These are phyloP conservation scores for Apodemia mormo DNA, from an alignment of 2,888 invertebrate genomes.

Conservation along the genomic window DNA sequence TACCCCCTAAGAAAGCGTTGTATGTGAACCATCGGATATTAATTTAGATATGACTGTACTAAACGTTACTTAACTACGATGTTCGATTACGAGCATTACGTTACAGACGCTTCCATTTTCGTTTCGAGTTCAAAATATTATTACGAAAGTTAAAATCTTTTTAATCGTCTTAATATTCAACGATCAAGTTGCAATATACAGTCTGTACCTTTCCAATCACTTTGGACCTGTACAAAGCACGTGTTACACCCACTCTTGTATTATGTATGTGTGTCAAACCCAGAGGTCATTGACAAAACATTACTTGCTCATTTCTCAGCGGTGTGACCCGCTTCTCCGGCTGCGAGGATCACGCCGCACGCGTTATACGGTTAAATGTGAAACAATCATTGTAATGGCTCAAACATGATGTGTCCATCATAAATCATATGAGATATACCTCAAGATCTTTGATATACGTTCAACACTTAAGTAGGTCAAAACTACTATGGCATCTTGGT, in stretches of 20 bases:
- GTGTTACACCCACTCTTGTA: not conserved
- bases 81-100: slow-evolving; percentile 5
- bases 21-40: too few species aligned
- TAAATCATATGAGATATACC: not conserved
- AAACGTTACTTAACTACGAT: not conserved
- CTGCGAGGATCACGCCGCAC: slow-evolving; percentile 10
- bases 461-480: too few species aligned
- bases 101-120: not conserved
- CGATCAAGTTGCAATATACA: not conserved
- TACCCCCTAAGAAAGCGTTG: too few species aligned
- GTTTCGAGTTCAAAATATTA: not conserved
- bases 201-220: not conserved
- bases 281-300: slow-evolving; percentile 15
- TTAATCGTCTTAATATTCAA: not conserved
- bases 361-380: slow-evolving; percentile 6
- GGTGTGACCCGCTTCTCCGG: not conserved
- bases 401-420: not conserved
- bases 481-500: too few species aligned
- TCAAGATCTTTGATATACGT: too few species aligned
- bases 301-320: slow-evolving; percentile 13
- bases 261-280: slow-evolving; percentile 10
- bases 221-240: not conserved
- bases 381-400: not conserved
- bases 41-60: too few species aligned
- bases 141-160: not conserved